phyloP scores from a whole-genome alignment of 2,113 vertebrate species.

The Sinocyclocheilus grahami region DNA sequence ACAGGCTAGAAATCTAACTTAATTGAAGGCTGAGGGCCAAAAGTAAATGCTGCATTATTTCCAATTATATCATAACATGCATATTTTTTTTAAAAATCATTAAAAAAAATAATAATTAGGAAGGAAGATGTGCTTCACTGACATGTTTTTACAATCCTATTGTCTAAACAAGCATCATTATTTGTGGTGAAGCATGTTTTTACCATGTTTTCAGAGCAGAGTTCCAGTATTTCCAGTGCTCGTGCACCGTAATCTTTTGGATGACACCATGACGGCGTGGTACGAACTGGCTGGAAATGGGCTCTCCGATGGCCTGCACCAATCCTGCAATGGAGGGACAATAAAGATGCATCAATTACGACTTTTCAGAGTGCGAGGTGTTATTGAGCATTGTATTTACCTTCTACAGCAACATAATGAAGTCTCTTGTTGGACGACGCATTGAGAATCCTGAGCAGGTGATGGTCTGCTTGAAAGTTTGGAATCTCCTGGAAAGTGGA shows the following conservation, averaged over 20 bases:
- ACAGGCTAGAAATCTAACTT: too few species aligned
- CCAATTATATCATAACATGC: too few species aligned
- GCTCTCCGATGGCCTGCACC: constrained; percentile 69
- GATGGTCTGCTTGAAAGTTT: constrained; percentile 68
- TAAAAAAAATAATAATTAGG: too few species aligned
- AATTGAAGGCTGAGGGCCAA: too few species aligned
- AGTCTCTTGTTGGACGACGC: constrained; percentile 63
- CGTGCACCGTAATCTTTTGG: constrained; percentile 67
- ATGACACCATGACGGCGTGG: constrained; percentile 72
- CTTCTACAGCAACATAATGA: constrained; percentile 77
- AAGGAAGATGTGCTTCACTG: not conserved
- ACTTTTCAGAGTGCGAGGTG: not conserved
- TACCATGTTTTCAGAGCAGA: constrained; percentile 65
- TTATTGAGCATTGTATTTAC: constrained; percentile 51
- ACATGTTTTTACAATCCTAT: not conserved
- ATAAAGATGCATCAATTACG: not conserved
- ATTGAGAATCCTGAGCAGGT: constrained; percentile 66
- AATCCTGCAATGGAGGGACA: constrained; percentile 58
- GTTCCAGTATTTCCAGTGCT: constrained; percentile 73
- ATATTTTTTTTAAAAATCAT: too few species aligned
- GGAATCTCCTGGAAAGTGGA: constrained; percentile 68
- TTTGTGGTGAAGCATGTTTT: not conserved
- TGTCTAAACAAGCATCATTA: too few species aligned
- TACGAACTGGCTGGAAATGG: constrained; percentile 71
- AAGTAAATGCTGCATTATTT: too few species aligned